Conservation (phyloP, 2,113 vertebrate species). For the Corvus cornix region DNA sequence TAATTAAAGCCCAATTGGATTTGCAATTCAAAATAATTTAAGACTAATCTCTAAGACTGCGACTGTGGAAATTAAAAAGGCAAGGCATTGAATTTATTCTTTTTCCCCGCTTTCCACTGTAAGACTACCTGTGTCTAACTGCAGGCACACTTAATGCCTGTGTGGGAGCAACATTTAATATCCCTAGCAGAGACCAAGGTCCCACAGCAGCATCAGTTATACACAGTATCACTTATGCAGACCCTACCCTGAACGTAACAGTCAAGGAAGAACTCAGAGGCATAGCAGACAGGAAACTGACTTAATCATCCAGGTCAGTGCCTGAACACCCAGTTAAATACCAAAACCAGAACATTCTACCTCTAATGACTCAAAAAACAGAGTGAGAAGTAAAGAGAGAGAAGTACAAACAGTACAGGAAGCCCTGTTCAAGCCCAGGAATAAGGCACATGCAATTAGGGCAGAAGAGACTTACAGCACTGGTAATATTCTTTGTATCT, state of each 20-base stretch:
- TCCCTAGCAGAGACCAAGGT: neutral
- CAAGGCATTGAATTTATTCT: neutral
- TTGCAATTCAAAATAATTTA: slow-evolving; percentile 55
- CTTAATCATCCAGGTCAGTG: neutral
- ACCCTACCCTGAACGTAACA: neutral
- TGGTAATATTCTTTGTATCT: neutral
- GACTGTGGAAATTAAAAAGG: neutral
- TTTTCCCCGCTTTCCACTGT: neutral
- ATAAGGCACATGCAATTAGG: neutral
- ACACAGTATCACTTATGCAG: neutral
- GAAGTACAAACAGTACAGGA: neutral
- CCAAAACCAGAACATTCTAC: neutral
- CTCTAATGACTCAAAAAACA: neutral
- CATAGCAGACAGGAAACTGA: neutral
- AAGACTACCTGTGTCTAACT: neutral
- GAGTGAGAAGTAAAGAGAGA: neutral
- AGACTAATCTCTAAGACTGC: slow-evolving; percentile 26
- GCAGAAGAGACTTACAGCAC: neutral
- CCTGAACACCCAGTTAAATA: neutral
- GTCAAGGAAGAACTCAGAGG: neutral
- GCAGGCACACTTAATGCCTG: neutral
- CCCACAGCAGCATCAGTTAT: neutral
- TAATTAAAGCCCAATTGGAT: slow-evolving; percentile 14
- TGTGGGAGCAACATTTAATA: neutral
- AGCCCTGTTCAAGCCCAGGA: neutral